phyloP scores from a whole-genome alignment of 2,797 vertebrate species.

The Poliocrania exsul region DNA sequence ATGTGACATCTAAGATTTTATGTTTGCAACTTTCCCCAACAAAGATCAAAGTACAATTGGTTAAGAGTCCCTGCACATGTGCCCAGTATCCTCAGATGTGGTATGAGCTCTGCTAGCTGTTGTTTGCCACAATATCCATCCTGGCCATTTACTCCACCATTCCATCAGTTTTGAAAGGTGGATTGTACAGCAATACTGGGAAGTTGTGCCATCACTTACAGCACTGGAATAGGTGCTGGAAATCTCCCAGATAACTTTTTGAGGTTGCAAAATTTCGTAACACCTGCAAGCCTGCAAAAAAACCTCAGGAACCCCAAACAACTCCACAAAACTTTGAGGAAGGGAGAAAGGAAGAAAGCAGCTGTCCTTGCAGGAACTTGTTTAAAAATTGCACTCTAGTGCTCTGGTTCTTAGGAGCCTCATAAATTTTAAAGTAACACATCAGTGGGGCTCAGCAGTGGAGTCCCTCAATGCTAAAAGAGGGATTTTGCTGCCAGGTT shows the following conservation, averaged over 20 bases:
- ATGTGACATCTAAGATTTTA: not conserved
- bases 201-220: not conserved
- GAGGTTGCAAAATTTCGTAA: not conserved
- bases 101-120: not conserved
- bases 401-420: not conserved
- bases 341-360: not conserved
- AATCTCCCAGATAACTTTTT: not conserved
- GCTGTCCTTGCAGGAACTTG: rapidly evolving
- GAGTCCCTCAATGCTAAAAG: not conserved
- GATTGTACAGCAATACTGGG: not conserved
- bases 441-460: not conserved
- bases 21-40: not conserved
- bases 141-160: not conserved
- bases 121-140: not conserved
- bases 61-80: not conserved
- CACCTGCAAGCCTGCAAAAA: not conserved
- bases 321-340: not conserved
- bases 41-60: not conserved
- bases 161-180: not conserved
- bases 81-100: not conserved
- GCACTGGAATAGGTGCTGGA: not conserved
- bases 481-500: not conserved
- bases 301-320: not conserved
- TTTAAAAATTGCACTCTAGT: not conserved
- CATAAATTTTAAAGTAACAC: not conserved